These are phyloP conservation scores for Yasuhikotakia modesta DNA, from an alignment of 2,797 vertebrate species.

Conservation along the genomic window DNA sequence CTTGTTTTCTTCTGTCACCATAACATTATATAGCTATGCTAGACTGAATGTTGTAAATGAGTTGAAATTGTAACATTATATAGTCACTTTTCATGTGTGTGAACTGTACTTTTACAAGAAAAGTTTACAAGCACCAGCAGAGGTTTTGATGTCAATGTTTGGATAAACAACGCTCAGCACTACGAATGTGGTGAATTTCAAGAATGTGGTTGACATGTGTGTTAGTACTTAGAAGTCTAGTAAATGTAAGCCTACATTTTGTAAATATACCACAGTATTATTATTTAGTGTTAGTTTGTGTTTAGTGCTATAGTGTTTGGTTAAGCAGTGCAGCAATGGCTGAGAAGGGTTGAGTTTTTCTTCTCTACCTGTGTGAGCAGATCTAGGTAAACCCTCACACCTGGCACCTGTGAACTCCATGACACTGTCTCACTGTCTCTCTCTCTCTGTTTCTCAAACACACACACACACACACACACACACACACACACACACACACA, in stretches of 20 bases:
- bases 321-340: slow-evolving; percentile 15
- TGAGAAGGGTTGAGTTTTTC: slow-evolving; percentile 68
- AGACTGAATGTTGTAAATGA: too few relatives aligned
- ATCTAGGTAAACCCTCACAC: slow-evolving; percentile 79
- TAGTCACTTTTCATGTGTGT: background rate
- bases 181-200: background rate
- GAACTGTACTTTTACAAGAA: too few relatives aligned
- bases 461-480: slow-evolving; percentile 46
- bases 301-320: slow-evolving; percentile 4
- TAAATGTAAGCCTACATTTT: background rate
- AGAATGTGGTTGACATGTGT: background rate
- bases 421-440: slow-evolving; percentile 33
- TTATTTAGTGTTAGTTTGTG: background rate
- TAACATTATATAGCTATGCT: too few relatives aligned
- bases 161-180: background rate
- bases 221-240: background rate
- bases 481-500: too few relatives aligned
- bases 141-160: background rate
- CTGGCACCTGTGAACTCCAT: slow-evolving; percentile 79
- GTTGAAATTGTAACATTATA: too few relatives aligned
- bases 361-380: slow-evolving; percentile 78
- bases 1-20: too few relatives aligned
- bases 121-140: background rate
- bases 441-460: slow-evolving; percentile 61
- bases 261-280: background rate